Conservation (phyloP, 1,140 invertebrate species). For the Hesperophylax magnus region DNA sequence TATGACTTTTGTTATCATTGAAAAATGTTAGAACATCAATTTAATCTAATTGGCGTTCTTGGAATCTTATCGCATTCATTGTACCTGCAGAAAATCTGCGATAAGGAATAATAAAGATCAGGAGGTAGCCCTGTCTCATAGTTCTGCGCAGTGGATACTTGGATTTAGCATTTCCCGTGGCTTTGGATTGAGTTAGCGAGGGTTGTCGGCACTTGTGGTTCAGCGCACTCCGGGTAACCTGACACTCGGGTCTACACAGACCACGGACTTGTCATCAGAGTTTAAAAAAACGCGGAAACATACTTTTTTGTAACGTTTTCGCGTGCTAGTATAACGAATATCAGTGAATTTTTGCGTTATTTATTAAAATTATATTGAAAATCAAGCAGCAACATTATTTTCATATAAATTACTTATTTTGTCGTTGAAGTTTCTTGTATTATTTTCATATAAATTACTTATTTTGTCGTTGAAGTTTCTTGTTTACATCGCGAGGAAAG, state of each 20-base stretch:
- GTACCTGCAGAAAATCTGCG: neutral
- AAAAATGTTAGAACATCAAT: neutral
- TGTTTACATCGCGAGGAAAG: too few relatives aligned
- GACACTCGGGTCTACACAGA: slow-evolving; percentile 22
- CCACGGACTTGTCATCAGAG: neutral
- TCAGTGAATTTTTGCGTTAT: too few relatives aligned
- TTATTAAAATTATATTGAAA: too few relatives aligned
- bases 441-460: too few relatives aligned
- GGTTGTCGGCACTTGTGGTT: slow-evolving; percentile 9
- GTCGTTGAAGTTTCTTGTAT: too few relatives aligned
- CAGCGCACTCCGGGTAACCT: slow-evolving; percentile 40
- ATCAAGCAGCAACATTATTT: too few relatives aligned
- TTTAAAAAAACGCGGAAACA: too few relatives aligned
- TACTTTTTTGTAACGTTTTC: too few relatives aligned
- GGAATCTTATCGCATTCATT: neutral
- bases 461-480: too few relatives aligned
- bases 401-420: too few relatives aligned
- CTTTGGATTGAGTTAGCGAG: neutral
- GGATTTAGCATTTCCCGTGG: neutral
- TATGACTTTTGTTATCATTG: neutral
- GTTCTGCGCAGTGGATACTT: slow-evolving; percentile 1
- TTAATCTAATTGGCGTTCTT: neutral
- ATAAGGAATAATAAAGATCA: neutral
- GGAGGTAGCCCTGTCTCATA: slow-evolving; percentile 11
- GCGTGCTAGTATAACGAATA: too few relatives aligned